Evolutionary conservation across 2,888 invertebrate species (phyloP).

Genomic region (Caenorhabditis sinica): DNA sequence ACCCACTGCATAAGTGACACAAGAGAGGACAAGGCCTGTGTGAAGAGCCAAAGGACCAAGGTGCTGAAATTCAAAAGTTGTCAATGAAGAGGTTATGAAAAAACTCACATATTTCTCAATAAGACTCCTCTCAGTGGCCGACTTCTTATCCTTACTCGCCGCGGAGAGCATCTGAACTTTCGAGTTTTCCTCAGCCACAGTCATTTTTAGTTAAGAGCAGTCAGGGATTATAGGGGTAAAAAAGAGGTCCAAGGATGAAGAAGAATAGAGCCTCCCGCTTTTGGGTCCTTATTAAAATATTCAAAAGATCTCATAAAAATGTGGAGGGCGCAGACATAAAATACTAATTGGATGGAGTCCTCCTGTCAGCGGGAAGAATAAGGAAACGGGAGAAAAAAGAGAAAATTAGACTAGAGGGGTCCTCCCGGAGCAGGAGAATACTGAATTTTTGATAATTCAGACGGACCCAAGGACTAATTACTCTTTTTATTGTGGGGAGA

Average conservation of each 20-base stretch:
- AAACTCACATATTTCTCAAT: slow-evolving; percentile 58
- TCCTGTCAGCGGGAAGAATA: background rate
- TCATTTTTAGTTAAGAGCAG: slow-evolving; percentile 17
- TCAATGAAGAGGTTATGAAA: background rate
- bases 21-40: slow-evolving; percentile 68
- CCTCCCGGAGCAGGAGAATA: too few relatives aligned
- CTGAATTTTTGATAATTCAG: slow-evolving; percentile 24
- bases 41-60: slow-evolving; percentile 71
- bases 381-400: background rate
- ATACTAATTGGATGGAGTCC: slow-evolving; percentile 43
- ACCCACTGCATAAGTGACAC: slow-evolving; percentile 69
- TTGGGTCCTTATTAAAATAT: slow-evolving; percentile 54
- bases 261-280: background rate
- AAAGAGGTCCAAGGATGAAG: slow-evolving; percentile 14
- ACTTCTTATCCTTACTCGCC: slow-evolving; percentile 47
- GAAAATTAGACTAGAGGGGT: background rate
- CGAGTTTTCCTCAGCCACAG: slow-evolving; percentile 14
- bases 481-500: slow-evolving; percentile 6
- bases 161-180: slow-evolving; percentile 52
- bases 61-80: slow-evolving; percentile 57
- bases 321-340: slow-evolving; percentile 41
- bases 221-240: background rate
- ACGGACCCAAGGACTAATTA: background rate
- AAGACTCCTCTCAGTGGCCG: slow-evolving; percentile 16
- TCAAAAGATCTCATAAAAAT: slow-evolving; percentile 52